phyloP scores from a whole-genome alignment of 1,140 invertebrate genomes.

The Diorhabda carinulata region DNA sequence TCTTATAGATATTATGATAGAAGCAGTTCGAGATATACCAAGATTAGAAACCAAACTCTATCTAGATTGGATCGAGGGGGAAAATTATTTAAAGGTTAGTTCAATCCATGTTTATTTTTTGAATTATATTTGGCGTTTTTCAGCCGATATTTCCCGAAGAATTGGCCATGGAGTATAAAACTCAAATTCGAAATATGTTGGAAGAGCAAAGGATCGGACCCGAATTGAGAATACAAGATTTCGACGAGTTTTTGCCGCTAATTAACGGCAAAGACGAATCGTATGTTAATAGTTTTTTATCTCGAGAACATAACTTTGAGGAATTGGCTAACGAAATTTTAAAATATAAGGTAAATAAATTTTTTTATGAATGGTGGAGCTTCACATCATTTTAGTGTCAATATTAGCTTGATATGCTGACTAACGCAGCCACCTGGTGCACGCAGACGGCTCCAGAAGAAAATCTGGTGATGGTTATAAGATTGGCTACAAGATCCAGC shows the following conservation, averaged over 20 bases:
- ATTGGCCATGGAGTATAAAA: conserved; percentile 56
- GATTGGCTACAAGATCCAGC: no score
- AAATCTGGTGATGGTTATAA: no score
- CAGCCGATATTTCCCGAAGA: conserved; percentile 67
- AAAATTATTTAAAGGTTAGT: conserved; percentile 51
- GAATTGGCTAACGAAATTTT: conserved; percentile 62
- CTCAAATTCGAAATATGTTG: conserved; percentile 58
- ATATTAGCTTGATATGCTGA: no score
- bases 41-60: conserved; percentile 70
- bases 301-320: conserved; percentile 61
- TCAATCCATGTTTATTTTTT: background rate
- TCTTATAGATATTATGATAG: conserved; percentile 68
- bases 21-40: conserved; percentile 64
- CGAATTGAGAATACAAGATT: conserved; percentile 67
- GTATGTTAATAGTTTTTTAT: conserved; percentile 66
- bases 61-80: conserved; percentile 54
- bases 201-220: conserved; percentile 68
- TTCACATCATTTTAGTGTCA: no score
- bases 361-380: no score
- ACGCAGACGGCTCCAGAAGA: no score
- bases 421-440: no score
- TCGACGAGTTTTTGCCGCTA: conserved; percentile 76
- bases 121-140: conserved; percentile 4
- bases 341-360: conserved; percentile 53
- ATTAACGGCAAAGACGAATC: conserved; percentile 65